Percentiles rank a stretch among this genome's conserved stretches.
Evolutionary conservation across 2,797 vertebrate species (phyloP).

Genomic region (Kryptopterus vitreolus): DNA sequence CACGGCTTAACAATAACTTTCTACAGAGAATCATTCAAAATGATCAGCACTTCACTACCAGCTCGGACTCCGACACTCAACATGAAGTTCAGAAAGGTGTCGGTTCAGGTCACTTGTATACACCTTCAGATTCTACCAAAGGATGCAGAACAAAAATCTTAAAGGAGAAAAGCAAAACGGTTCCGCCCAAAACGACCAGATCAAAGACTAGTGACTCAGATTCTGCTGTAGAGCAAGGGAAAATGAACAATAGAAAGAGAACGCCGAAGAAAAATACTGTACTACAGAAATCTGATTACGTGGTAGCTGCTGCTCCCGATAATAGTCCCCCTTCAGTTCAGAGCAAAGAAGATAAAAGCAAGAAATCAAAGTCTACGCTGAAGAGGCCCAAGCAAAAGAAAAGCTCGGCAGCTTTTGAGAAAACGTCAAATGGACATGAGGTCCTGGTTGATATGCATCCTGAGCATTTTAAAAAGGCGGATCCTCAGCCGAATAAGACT

Average conservation of each 20-base stretch:
- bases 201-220: neutral
- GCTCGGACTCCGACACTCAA: neutral
- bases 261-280: slow-evolving; percentile 1
- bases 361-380: neutral
- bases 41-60: neutral
- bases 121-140: slow-evolving; percentile 8
- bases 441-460: neutral
- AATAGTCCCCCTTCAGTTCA: neutral
- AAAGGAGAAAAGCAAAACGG: slow-evolving; percentile 12
- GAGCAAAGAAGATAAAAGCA: slow-evolving; percentile 1
- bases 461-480: slow-evolving; percentile 16
- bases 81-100: slow-evolving; percentile 37
- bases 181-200: neutral
- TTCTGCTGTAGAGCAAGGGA: neutral
- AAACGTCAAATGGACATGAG: neutral
- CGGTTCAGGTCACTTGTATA: slow-evolving; percentile 10
- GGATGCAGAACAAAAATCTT: neutral
- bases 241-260: neutral
- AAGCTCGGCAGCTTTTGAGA: neutral
- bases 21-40: slow-evolving; percentile 5
- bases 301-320: neutral
- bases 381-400: slow-evolving; percentile 20
- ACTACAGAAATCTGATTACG: slow-evolving; percentile 12
- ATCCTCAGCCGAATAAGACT: slow-evolving; percentile 18
- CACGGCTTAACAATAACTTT: neutral